A percentile compares a stretch with the other conserved stretches of the same genome.
These are phyloP conservation scores for Coturnix japonica DNA, from an alignment of 2,113 vertebrate genomes.

Conservation along the genomic window DNA sequence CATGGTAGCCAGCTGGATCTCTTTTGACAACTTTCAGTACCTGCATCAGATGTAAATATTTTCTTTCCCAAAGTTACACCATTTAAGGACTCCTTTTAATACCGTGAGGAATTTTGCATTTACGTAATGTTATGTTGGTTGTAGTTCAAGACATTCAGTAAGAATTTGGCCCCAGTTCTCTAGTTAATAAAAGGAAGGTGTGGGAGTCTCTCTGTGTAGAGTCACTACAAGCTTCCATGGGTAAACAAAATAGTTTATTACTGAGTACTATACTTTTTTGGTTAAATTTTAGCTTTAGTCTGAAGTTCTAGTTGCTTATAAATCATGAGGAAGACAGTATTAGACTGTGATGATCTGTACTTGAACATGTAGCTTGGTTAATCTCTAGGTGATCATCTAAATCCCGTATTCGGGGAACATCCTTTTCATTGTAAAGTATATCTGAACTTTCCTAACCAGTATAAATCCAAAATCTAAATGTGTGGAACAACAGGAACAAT, in stretches of 20 bases:
- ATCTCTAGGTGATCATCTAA: constrained; percentile 14
- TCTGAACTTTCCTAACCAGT: constrained; percentile 3
- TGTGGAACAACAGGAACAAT: not conserved
- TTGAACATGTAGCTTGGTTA: not conserved
- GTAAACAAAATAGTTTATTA: not conserved
- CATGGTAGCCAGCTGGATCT: not conserved
- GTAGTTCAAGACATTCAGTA: not conserved
- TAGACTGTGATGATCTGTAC: constrained; percentile 24
- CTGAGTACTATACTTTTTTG: not conserved
- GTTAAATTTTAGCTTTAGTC: not conserved
- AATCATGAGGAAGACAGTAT: not conserved
- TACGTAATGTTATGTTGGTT: not conserved
- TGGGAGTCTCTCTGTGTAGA: not conserved
- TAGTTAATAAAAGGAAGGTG: not conserved
- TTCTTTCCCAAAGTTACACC: not conserved
- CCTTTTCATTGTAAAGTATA: not conserved
- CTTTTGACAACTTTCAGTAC: not conserved
- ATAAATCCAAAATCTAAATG: constrained; percentile 13
- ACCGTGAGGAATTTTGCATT: not conserved
- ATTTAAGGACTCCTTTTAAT: not conserved
- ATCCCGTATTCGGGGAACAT: not conserved
- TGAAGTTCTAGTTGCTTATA: constrained; percentile 11
- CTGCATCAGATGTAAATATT: not conserved
- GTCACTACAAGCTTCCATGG: not conserved
- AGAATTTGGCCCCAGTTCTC: not conserved